A percentile compares a stretch with the other conserved stretches of the same genome.
phyloP scores from a whole-genome alignment of 92 coral and sea anemone genomes.

The Hydrozoanthus gracilis region DNA sequence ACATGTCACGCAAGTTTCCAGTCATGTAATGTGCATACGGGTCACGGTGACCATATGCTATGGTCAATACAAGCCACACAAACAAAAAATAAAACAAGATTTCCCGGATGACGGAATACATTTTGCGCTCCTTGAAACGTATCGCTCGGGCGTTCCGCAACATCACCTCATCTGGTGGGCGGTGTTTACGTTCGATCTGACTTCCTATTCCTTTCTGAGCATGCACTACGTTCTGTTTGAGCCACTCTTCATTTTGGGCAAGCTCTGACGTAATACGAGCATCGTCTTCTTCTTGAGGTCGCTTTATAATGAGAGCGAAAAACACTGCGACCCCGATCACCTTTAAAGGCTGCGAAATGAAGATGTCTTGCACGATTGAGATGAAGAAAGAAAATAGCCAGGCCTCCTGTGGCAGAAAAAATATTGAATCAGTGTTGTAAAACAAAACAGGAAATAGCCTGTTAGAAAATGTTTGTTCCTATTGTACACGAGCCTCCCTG shows the following conservation, averaged over 20 bases:
- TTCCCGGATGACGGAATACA: conserved; percentile 89
- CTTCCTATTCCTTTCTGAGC: conserved; percentile 53
- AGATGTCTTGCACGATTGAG: conserved; percentile 87
- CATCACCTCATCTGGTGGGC: conserved; percentile 81
- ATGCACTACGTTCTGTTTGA: conserved; percentile 69
- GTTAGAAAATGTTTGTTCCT: neutral
- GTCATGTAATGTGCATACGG: conserved; percentile 91
- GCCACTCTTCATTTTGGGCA: conserved; percentile 91
- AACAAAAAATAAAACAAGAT: conserved; percentile 83
- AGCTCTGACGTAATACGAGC: conserved; percentile 82
- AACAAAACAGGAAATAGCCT: neutral
- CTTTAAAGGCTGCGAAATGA: conserved; percentile 91
- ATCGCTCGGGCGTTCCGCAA: conserved; percentile 80
- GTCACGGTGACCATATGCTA: conserved; percentile 96
- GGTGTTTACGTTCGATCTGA: conserved; percentile 50
- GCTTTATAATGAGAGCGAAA: conserved; percentile 84
- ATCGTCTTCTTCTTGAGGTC: conserved; percentile 85
- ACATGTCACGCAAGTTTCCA: conserved; percentile 77
- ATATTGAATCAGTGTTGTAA: neutral
- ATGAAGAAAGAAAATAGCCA: conserved; percentile 90
- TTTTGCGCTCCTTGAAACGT: conserved; percentile 89
- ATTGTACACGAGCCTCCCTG: neutral
- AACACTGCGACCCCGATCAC: conserved; percentile 86
- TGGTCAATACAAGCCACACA: conserved; percentile 90
- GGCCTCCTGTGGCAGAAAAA: conserved; percentile 37